phyloP scores from a whole-genome alignment of 2,888 invertebrate genomes.

The Operophtera brumata region DNA sequence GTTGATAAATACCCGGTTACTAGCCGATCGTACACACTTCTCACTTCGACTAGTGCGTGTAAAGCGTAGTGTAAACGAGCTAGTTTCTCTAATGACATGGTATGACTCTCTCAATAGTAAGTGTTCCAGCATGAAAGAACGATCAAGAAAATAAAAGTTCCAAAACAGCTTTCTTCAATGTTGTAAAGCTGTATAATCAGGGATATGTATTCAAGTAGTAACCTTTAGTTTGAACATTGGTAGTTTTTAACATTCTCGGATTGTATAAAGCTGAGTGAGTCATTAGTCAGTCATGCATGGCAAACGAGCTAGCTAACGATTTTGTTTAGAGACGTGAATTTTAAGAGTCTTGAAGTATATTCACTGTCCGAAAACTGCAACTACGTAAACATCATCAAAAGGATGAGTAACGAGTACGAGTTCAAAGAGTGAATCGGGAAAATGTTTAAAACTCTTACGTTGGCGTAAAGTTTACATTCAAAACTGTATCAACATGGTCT shows the following conservation, averaged over 20 bases:
- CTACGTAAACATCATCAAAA: constrained; percentile 18
- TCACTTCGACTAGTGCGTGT: constrained; percentile 16
- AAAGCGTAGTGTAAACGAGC: constrained; percentile 15
- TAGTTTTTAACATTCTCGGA: too few species aligned
- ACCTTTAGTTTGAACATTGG: too few species aligned
- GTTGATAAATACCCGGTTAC: constrained; percentile 32
- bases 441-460: constrained; percentile 16
- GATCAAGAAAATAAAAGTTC: not conserved
- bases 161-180: too few species aligned
- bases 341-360: too few species aligned
- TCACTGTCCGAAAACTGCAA: not conserved
- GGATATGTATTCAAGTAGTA: too few species aligned
- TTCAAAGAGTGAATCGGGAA: constrained; percentile 19
- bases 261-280: too few species aligned
- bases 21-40: constrained; percentile 15
- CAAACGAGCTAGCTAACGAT: too few species aligned
- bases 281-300: too few species aligned
- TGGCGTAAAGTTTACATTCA: constrained; percentile 25
- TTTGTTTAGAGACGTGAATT: too few species aligned
- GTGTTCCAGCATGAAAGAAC: not conserved
- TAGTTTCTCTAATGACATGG: constrained; percentile 24
- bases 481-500: constrained; percentile 27
- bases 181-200: too few species aligned
- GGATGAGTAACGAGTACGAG: constrained; percentile 15
- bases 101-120: too few species aligned